Base-by-base conservation (phyloP, 2,113 vertebrate species). In the Poicephalus meyeri region DNA sequence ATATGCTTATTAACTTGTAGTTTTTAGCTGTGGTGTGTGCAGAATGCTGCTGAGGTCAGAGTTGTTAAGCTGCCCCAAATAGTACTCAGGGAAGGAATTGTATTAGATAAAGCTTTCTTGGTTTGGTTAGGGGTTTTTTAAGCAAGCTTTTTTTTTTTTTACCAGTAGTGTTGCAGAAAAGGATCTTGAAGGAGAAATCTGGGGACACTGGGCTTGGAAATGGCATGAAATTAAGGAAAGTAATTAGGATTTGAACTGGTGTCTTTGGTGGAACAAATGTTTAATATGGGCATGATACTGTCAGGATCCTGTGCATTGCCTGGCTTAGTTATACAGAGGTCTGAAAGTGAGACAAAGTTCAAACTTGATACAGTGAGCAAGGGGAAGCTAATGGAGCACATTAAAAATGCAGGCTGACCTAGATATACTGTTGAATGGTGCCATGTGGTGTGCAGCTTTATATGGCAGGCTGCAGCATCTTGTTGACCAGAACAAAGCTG, bases 371-470 rank as follows among this genome's bases (percentile, higher is more conserved):
- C 53, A 87, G 49, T 79, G 80, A 89, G 83, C 69, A 79, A 91
- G n/a, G 41, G 80, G 65, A 61, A 72, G 72, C 73, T 93, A 91
- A 93, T 94, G 90, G 93, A 94, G 56, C 88, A 73, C 92, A 93
- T 94, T 79, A 96, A 95, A 96, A 94, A 96, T 96, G 95, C 95
- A 95, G 35, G 77, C 91, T 95, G 93, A 91, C 96, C 96, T 91
- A 94, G 80, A 94, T 96, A 79, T 46, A 35, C 58, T 83, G 49
- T 61, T 77, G 93, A 94, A 89, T 93, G 86, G 73, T 94, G 73
- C 95, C 86, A 72, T 96, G 92, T 89, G 91, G 69, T 66, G 44
- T 91, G 80, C 92, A 79, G 82, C 76, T 94, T 78, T 91, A 44
- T 49, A 74, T 93, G 93, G 92, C 90, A 84, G 82, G 65, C 61